Evolutionary conservation across 1,140 invertebrate genomes (phyloP).

Genomic region (Eurosta solidaginis): DNA sequence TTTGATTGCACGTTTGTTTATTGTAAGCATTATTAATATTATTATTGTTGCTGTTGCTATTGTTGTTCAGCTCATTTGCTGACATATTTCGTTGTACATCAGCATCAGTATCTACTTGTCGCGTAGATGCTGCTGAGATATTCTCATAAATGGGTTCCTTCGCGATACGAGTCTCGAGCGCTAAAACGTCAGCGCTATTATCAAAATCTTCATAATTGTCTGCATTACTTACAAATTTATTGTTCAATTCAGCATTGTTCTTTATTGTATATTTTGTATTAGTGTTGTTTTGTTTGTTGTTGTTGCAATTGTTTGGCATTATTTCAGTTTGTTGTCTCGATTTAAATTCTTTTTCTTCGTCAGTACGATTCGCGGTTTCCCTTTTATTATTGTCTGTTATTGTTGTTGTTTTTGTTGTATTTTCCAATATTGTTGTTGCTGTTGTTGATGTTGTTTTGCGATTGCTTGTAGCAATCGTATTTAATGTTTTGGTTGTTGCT

Average conservation of each 20-base stretch:
- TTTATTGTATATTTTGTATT: background rate
- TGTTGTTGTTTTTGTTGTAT: constrained; percentile 21
- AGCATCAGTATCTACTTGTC: constrained; percentile 45
- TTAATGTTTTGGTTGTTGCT: constrained; percentile 32
- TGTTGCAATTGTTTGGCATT: background rate
- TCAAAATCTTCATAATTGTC: background rate
- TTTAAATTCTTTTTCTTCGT: constrained; percentile 32
- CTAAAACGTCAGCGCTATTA: background rate
- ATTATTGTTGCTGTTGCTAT: constrained; percentile 28
- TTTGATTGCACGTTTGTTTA: constrained; percentile 42
- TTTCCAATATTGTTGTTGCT: constrained; percentile 31
- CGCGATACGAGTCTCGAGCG: constrained; percentile 33
- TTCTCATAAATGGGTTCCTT: constrained; percentile 58
- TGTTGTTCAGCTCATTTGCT: constrained; percentile 24
- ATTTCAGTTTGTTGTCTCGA: background rate
- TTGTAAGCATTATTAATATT: constrained; percentile 34
- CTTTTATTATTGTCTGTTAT: constrained; percentile 1
- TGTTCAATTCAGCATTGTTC: background rate
- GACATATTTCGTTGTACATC: constrained; percentile 39
- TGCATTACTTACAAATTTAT: background rate
- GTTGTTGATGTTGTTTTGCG: background rate
- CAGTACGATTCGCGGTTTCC: constrained; percentile 26
- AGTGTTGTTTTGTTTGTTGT: background rate
- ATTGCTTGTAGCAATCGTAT: constrained; percentile 22
- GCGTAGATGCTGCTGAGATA: constrained; percentile 52